Base-by-base conservation (phyloP, 92 coral and sea anemone species). In the Palythoa grandis region DNA sequence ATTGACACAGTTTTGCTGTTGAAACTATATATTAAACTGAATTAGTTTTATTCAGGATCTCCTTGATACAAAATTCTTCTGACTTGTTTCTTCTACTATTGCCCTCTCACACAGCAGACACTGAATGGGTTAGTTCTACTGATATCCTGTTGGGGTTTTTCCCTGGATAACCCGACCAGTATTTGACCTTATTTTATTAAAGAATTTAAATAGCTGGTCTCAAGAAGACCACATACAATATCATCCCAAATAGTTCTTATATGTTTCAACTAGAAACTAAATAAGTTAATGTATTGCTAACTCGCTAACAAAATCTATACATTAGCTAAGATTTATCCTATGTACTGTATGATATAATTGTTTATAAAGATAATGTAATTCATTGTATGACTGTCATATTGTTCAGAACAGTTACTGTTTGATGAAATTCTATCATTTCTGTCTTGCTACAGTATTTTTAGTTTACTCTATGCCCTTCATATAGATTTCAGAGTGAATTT, bases 151-250 rank as follows among this genome's bases (percentile, higher is more conserved):
- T 15, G 8, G 78, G 82, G 67, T 38, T 76, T 76, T 53, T 15
- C 82, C 67, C 82, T 24, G 68, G 43, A 37, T 76, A 22, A 7
- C 13, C 23, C 48, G 23, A 58, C 82, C 67, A 76, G 82, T 76
- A 76, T 76, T 40, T 76, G 20, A 53, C 23, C 67, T 10, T 53
- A 52, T 11, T 73, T 74, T 14, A 19, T 37, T 38, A 37, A 72
- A 72, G 20, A 72, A 48, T 74, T 11, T n/a, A 53, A 24, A 56
- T 54, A 76, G 43, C 53, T 24, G 22, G 20, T 76, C 23, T 19
- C 47, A 7, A 76, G 35, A 13, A 23, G 66, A 10, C 40, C 68
- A 48, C 37, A 14, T 15, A 29, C 82, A 76, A 76, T 76, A 76
- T 76, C 67, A 76, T 53, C 29, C 48, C 50, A 54, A 54, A 5